Percentiles rank a stretch among this genome's conserved stretches.
Evolutionary conservation across 2,797 vertebrate species (phyloP).

Genomic region (Pelobates cultripes): DNA sequence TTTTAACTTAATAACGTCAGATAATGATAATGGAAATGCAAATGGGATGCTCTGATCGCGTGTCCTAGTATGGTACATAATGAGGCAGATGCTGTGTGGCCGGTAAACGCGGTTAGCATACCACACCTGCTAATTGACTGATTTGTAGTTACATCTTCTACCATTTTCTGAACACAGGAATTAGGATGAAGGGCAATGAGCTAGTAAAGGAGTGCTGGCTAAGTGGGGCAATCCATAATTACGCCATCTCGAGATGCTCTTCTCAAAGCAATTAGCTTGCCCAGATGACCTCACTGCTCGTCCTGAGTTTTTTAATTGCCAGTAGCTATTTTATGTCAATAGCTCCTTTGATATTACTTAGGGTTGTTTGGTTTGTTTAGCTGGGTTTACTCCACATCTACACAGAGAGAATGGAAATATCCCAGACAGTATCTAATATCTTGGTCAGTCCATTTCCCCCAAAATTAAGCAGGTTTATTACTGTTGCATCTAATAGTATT

Average conservation of each 20-base stretch:
- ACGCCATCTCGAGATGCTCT: constrained; percentile 77
- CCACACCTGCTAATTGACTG: constrained; percentile 81
- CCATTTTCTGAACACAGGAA: constrained; percentile 76
- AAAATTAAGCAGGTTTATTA: background rate
- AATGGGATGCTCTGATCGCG: background rate
- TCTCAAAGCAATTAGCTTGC: constrained; percentile 80
- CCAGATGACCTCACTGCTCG: constrained; percentile 74
- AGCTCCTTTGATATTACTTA: constrained; percentile 13
- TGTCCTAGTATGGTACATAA: background rate
- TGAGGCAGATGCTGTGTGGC: constrained; percentile 61
- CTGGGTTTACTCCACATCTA: background rate
- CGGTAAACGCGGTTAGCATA: constrained; percentile 71
- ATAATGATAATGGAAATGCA: no score
- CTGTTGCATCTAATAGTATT: background rate
- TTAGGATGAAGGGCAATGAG: constrained; percentile 79
- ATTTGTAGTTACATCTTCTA: constrained; percentile 76
- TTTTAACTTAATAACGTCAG: no score
- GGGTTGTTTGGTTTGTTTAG: constrained; percentile 5
- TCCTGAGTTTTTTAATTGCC: constrained; percentile 70
- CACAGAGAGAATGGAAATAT: background rate
- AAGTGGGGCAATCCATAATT: constrained; percentile 81
- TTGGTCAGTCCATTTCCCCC: background rate
- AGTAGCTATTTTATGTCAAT: constrained; percentile 47
- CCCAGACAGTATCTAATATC: background rate
- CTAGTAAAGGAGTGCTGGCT: constrained; percentile 74